Evolutionary conservation across 1,140 invertebrate species (phyloP).

Genomic region (Zaprionus inermis): DNA sequence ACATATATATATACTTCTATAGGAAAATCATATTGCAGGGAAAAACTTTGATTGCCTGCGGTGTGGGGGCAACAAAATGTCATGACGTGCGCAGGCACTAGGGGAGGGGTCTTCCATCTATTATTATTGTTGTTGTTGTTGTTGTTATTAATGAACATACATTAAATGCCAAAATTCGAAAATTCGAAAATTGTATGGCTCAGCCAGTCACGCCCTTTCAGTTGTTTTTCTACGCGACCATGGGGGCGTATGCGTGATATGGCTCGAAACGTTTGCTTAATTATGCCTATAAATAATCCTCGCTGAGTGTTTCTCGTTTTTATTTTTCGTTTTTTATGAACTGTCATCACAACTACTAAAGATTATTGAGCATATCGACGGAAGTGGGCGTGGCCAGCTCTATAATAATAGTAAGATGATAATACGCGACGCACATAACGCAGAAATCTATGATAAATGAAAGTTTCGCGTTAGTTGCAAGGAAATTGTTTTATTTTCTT

Average conservation of each 20-base stretch:
- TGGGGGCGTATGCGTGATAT: slow-evolving; percentile 54
- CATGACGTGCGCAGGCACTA: slow-evolving; percentile 36
- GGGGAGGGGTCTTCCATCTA: no score
- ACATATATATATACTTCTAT: background rate
- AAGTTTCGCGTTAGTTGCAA: background rate
- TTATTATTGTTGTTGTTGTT: slow-evolving; percentile 20
- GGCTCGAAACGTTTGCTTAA: slow-evolving; percentile 69
- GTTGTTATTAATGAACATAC: slow-evolving; percentile 72
- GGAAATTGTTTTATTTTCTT: no score
- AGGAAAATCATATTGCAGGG: slow-evolving; percentile 51
- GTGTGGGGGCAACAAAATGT: slow-evolving; percentile 52
- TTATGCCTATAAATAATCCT: slow-evolving; percentile 80
- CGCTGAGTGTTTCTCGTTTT: slow-evolving; percentile 31
- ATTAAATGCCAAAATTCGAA: slow-evolving; percentile 63
- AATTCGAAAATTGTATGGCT: slow-evolving; percentile 6
- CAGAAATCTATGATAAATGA: background rate
- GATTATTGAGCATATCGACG: slow-evolving; percentile 43
- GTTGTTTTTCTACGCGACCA: slow-evolving; percentile 22
- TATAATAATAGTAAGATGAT: background rate
- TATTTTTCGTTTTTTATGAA: slow-evolving; percentile 45
- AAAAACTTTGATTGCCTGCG: slow-evolving; percentile 67
- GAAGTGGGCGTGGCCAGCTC: slow-evolving; percentile 28
- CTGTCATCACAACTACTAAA: slow-evolving; percentile 66
- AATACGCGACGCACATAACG: background rate
- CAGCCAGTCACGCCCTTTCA: slow-evolving; percentile 34